These are phyloP conservation scores for Arrhopalites spinosus DNA, from an alignment of 2,888 invertebrate genomes.

Conservation along the genomic window DNA sequence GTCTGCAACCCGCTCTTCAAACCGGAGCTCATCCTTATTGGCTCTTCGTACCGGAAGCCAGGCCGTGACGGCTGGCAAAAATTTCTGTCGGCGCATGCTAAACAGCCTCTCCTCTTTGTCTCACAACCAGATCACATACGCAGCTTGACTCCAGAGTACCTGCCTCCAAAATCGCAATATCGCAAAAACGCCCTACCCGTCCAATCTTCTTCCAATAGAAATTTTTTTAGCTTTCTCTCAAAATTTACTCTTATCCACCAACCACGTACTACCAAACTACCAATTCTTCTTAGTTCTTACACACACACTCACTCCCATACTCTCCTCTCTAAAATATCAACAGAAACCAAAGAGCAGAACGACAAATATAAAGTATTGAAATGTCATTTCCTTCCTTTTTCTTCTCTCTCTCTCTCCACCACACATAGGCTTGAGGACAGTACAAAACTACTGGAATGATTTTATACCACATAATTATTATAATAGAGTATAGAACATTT, in stretches of 20 bases:
- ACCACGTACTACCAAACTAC: constrained; percentile 22
- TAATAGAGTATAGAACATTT: too few species aligned
- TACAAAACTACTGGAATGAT: not conserved
- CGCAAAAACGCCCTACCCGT: constrained; percentile 35
- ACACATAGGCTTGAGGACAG: not conserved
- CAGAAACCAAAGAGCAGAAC: constrained; percentile 20
- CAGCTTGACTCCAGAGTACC: constrained; percentile 32
- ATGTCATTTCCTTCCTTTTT: constrained; percentile 24
- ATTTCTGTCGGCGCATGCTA: constrained; percentile 53
- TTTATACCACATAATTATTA: too few species aligned
- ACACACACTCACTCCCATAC: constrained; percentile 16
- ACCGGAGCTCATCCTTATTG: constrained; percentile 40
- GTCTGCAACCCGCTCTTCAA: constrained; percentile 52
- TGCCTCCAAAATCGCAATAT: constrained; percentile 35
- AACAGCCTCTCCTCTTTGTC: constrained; percentile 36
- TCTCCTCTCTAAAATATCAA: not conserved
- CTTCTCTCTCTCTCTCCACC: not conserved
- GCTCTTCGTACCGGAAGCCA: constrained; percentile 55
- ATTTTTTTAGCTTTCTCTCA: constrained; percentile 36
- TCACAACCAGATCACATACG: constrained; percentile 50
- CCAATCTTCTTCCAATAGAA: constrained; percentile 39
- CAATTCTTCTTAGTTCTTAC: constrained; percentile 13
- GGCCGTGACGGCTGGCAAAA: constrained; percentile 53
- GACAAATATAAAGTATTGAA: constrained; percentile 18
- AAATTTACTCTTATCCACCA: constrained; percentile 25